Base-by-base conservation (phyloP, 2,113 vertebrate species). In the Pogona vitticeps region DNA sequence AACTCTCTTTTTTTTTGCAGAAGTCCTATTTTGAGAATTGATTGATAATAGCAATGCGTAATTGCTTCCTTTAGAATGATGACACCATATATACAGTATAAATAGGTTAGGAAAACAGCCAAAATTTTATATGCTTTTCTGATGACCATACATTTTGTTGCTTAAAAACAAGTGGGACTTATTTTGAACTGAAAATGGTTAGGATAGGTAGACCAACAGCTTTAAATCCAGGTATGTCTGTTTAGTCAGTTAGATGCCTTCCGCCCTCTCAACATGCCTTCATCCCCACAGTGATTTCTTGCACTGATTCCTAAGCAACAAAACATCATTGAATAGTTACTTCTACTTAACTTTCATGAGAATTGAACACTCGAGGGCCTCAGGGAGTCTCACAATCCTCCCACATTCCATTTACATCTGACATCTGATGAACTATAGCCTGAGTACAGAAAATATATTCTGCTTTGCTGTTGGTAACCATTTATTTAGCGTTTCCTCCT, bases 291-390 rank as follows among this genome's bases (percentile, higher is more conserved):
- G 70, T 58, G 13, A 52, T 42, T 61, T 84, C n/a, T 75, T 59
- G 9, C 73, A 84, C 56, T 42, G 36, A 75, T 84, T 75, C 82
- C 82, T 84, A 84, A 84, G 82, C 82, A 84, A 84, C 36, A 26
- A 61, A 84, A 56, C 71, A 61, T 70, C 26, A 40, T 31, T 84
- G 56, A 36, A 31, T 75, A 75, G 82, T 63, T 84, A 84, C 36
- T 58, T 84, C 70, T 75, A 61, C 70, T 75, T 84, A 75, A 81
- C 68, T 86, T 38, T 52, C 73, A 72, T 80, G 28, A 63, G 67
- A 42, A 46, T 40, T 73, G 28, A 28, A 13, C 18, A 31, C 31
- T 65, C 5, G 85, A 81, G 52, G 1, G 2, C 28, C 58, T 86
- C 68, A 61, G 71, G 23, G 23, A 89, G 87, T 52, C 2, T 86